phyloP scores from a whole-genome alignment of 2,797 vertebrate species.

The Hemitrygon akajei region DNA sequence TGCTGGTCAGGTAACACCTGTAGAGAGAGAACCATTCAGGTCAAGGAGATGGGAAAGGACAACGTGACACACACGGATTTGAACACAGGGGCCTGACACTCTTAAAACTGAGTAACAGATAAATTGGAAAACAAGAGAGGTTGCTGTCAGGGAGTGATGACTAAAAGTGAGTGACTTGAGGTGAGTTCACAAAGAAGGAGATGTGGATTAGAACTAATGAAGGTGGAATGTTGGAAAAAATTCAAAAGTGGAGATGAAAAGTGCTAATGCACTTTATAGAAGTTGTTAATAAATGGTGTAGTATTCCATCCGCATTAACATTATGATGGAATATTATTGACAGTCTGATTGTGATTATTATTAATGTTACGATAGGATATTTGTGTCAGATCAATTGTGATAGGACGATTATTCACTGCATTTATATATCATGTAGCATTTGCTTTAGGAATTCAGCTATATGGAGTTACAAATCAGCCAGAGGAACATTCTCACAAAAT shows the following conservation, averaged over 20 bases:
- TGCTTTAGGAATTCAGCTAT: background rate
- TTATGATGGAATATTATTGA: background rate
- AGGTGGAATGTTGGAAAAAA: background rate
- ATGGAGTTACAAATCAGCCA: background rate
- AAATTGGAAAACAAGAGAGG: background rate
- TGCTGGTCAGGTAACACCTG: too few relatives aligned
- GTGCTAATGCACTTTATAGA: background rate
- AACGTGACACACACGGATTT: background rate
- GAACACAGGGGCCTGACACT: background rate
- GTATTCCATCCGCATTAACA: background rate
- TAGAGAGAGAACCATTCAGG: too few relatives aligned
- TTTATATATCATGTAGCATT: background rate
- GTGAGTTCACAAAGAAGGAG: background rate
- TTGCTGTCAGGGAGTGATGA: background rate
- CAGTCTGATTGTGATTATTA: background rate
- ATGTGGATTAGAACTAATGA: background rate
- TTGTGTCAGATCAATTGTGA: background rate
- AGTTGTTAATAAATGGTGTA: background rate
- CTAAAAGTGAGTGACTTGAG: background rate
- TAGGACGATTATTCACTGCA: background rate
- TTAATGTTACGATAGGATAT: background rate
- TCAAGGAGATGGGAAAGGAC: background rate
- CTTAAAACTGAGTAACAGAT: background rate
- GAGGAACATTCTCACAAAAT: background rate
- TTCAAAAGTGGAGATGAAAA: background rate